phyloP scores from a whole-genome alignment of 2,797 vertebrate species.

The Trematomus bernacchii region DNA sequence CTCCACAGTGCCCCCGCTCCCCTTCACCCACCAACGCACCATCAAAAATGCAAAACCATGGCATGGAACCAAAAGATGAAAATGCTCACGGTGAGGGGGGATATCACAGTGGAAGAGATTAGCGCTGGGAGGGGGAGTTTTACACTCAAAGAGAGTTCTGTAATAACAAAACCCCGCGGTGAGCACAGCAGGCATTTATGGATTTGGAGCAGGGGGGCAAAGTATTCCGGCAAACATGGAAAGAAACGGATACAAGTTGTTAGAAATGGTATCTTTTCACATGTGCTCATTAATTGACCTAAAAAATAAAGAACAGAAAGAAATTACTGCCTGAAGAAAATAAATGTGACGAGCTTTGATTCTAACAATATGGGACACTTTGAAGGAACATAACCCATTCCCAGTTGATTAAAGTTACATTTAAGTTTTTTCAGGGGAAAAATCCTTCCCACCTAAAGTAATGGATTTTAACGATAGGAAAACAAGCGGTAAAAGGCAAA shows the following conservation, averaged over 20 bases:
- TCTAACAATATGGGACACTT: conserved; percentile 18
- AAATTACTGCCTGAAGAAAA: conserved; percentile 19
- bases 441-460: background rate
- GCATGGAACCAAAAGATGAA: conserved; percentile 56
- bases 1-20: conserved; percentile 24
- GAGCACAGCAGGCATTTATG: conserved; percentile 24
- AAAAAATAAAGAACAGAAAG: conserved; percentile 33
- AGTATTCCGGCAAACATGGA: conserved; percentile 18
- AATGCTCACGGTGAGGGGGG: conserved; percentile 46
- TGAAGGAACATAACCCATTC: background rate
- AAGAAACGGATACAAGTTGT: conserved; percentile 29
- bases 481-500: background rate
- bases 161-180: conserved; percentile 35
- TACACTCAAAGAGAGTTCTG: conserved; percentile 30
- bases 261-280: conserved; percentile 13
- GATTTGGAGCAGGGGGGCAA: background rate
- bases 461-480: background rate
- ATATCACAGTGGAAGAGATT: conserved; percentile 33
- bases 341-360: conserved; percentile 17
- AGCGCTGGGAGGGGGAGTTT: conserved; percentile 14
- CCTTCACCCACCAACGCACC: conserved; percentile 50
- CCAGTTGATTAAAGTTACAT: conserved; percentile 20
- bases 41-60: conserved; percentile 65
- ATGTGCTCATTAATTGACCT: conserved; percentile 30
- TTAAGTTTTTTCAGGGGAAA: conserved; percentile 14